These are phyloP conservation scores for Myiotriccus ornatus DNA, from an alignment of 2,797 vertebrate genomes.

Conservation along the genomic window DNA sequence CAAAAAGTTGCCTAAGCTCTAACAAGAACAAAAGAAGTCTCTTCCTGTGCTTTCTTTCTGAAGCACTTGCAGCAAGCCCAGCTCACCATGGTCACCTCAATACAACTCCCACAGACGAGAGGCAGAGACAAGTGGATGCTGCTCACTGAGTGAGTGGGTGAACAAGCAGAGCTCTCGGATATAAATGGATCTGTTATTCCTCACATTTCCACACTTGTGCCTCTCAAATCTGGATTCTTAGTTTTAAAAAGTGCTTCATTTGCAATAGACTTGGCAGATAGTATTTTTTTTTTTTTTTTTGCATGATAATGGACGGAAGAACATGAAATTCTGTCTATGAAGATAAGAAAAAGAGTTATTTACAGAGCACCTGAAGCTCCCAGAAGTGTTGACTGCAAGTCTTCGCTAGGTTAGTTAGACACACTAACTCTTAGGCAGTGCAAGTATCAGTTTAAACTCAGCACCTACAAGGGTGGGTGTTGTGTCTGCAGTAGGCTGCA, in stretches of 20 bases:
- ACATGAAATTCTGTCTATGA: not conserved
- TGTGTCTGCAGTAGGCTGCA: rapidly evolving
- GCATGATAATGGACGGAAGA: not conserved
- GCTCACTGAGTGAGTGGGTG: not conserved
- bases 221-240: not conserved
- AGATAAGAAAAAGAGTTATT: not conserved
- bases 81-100: not conserved
- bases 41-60: not conserved
- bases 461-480: no score
- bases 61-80: not conserved
- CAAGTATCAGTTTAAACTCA: not conserved
- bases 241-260: not conserved
- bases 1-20: not conserved
- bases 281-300: not conserved
- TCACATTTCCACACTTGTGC: not conserved
- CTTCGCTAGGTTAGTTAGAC: not conserved
- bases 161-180: not conserved
- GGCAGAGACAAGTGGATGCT: not conserved
- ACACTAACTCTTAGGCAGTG: not conserved
- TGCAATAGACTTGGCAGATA: not conserved
- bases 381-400: not conserved
- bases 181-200: slow-evolving; percentile 23
- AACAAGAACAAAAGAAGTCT: not conserved
- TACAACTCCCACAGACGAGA: not conserved
- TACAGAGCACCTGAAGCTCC: not conserved